phyloP scores from a whole-genome alignment of 2,888 invertebrate species.

The Anodontia alba region DNA sequence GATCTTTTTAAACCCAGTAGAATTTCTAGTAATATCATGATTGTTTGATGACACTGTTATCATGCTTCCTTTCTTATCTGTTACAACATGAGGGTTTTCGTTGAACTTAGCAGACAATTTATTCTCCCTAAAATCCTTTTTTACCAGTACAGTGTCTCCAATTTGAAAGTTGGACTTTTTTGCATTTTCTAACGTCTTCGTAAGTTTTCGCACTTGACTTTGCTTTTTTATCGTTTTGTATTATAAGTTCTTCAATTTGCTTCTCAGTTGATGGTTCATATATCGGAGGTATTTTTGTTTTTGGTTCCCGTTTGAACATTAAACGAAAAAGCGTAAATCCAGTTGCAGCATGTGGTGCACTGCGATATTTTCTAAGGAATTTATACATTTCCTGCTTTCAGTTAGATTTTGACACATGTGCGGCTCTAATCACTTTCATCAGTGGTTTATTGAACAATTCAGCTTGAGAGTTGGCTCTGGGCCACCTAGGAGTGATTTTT shows the following conservation, averaged over 20 bases:
- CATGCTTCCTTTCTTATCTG: conserved; percentile 26
- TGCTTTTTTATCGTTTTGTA: conserved; percentile 19
- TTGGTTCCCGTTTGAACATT: conserved; percentile 33
- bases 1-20: conserved; percentile 23
- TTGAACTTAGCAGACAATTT: conserved; percentile 13
- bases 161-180: not conserved
- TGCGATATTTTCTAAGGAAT: conserved; percentile 24
- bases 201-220: not conserved
- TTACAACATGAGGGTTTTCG: not conserved
- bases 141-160: conserved; percentile 20
- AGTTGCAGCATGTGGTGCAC: conserved; percentile 24
- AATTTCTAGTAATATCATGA: conserved; percentile 20
- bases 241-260: not conserved
- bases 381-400: conserved; percentile 24
- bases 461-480: conserved; percentile 17
- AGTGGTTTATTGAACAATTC: conserved; percentile 39
- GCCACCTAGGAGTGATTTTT: conserved; percentile 25
- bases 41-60: conserved; percentile 1
- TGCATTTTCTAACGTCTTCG: conserved; percentile 2
- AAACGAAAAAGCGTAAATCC: conserved; percentile 34
- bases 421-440: conserved; percentile 28
- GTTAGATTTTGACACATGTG: not conserved
- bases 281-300: conserved; percentile 35
- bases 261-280: not conserved
- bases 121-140: conserved; percentile 5